Evolutionary conservation across 2,797 vertebrate species (phyloP).

Genomic region (Sebastes oblongus): DNA sequence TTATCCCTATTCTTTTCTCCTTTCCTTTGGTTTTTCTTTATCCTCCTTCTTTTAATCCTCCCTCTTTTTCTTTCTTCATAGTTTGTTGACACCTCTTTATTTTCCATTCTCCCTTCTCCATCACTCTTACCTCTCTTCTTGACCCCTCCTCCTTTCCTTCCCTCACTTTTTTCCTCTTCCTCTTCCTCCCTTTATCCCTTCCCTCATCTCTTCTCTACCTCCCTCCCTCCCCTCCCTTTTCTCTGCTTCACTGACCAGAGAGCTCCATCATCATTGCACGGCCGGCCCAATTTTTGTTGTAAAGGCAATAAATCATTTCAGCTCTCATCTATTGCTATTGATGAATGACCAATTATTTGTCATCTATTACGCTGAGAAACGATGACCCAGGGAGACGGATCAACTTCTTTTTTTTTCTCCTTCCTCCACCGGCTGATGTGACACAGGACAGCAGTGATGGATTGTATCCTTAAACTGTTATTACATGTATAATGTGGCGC

Average conservation of each 20-base stretch:
- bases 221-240: slow-evolving; percentile 36
- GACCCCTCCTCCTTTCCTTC: too few relatives aligned
- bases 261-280: slow-evolving; percentile 82
- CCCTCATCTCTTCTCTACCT: slow-evolving; percentile 63
- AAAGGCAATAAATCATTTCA: slow-evolving; percentile 98
- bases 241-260: slow-evolving; percentile 83
- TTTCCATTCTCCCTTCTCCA: too few relatives aligned
- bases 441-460: slow-evolving; percentile 92
- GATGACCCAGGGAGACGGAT: slow-evolving; percentile 92
- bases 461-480: slow-evolving; percentile 99
- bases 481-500: slow-evolving; percentile 93
- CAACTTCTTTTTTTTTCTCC: slow-evolving; percentile 77
- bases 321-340: slow-evolving; percentile 99
- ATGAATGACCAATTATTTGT: slow-evolving; percentile 99
- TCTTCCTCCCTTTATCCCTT: too few relatives aligned
- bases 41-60: accelerated
- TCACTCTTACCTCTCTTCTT: too few relatives aligned
- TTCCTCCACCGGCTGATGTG: slow-evolving; percentile 63
- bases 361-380: slow-evolving; percentile 95
- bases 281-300: slow-evolving; percentile 60
- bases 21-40: neutral
- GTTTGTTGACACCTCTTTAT: too few relatives aligned
- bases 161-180: slow-evolving; percentile 19
- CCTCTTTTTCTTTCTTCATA: neutral
- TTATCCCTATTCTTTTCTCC: neutral